Evolutionary conservation across 2,113 vertebrate genomes (phyloP).

Genomic region (Petrocephalus microphthalmus): DNA sequence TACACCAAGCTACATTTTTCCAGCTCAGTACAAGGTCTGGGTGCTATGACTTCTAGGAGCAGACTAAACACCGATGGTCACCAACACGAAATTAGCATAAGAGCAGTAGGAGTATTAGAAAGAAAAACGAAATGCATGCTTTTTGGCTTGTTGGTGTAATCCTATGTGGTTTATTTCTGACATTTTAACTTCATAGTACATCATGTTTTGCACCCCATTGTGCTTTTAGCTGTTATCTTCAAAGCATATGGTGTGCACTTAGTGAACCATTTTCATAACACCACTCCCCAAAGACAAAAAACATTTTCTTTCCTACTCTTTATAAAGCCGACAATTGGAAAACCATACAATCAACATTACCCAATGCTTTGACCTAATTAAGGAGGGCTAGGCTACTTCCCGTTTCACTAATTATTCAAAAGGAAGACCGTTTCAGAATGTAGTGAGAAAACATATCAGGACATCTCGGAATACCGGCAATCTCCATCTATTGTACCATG

Average conservation of each 20-base stretch:
- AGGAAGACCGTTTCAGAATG: neutral
- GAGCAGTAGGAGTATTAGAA: neutral
- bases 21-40: neutral
- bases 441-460: neutral
- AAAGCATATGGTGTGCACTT: neutral
- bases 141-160: neutral
- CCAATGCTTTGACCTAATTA: neutral
- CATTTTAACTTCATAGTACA: neutral
- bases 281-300: neutral
- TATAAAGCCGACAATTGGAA: neutral
- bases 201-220: neutral
- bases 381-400: neutral
- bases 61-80: neutral
- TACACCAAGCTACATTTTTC: neutral
- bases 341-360: neutral
- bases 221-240: neutral
- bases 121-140: neutral
- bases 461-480: neutral
- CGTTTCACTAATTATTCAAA: neutral
- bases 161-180: neutral
- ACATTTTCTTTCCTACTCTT: neutral
- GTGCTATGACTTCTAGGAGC: neutral
- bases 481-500: neutral
- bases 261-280: neutral
- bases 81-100: neutral